Base-by-base conservation (phyloP, 2,888 invertebrate genomes). In the Amphipoea lucens region DNA sequence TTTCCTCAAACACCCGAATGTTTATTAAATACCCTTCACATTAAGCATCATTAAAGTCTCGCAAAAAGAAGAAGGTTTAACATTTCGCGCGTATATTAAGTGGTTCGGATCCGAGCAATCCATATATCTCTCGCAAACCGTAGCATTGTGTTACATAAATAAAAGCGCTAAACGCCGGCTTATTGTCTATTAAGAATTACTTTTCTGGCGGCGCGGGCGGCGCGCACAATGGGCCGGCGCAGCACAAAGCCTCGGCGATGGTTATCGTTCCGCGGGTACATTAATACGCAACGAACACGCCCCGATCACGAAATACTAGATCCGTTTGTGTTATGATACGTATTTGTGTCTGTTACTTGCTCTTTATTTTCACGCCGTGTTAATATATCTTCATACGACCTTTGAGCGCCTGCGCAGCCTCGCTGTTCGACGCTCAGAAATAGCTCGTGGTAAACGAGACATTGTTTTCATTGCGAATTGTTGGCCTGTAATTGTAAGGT, bases 111-210 rank as follows among this genome's bases (percentile, higher is more conserved):
- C 90, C 86, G 88, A 90, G 82, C 91, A 90, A 91, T 92, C 93
- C 93, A 94, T 94, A 94, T 93, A 94, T 94, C 93, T 93, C 94
- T 92, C 89, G 93, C 94, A 92, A 93, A 93, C 93, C 92, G 90
- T 90, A 91, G 93, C 93, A 95, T 94, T 95, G 95, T 95, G 92
- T 94, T 95, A 95, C 95, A 95, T 96, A 96, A 96, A 96, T 96
- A 96, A 96, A 96, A 95, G 93, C 94, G 94, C 94, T 96, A 96
- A 96, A 96, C 95, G 93, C 94, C 92, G 90, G 89, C 93, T 95
- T 94, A 96, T 96, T 96, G 96, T 96, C 96, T 96, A 96, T 95
- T 96, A 96, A 95, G 96, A 96, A 95, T 96, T 95, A 96, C 94
- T 96, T 96, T 95, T 95, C 95, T 95, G 95, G 94, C 94, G 92